Evolutionary conservation across 2,113 vertebrate species (phyloP), one percentile per base, ranked within the genome.

Genomic region (Manacus vitellinus): DNA sequence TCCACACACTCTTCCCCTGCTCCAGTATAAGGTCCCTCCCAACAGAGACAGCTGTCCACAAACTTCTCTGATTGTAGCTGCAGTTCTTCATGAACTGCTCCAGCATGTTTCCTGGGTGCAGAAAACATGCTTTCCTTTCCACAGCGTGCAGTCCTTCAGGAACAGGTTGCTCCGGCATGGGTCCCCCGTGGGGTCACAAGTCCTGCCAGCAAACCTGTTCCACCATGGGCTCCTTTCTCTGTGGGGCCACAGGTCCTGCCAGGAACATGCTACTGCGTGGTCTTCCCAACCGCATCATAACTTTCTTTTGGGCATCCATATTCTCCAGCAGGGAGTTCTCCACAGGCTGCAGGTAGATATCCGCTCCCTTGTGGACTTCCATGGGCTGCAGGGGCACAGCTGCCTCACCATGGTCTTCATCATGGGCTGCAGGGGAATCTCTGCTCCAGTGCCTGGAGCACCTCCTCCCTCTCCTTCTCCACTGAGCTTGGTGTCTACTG

Each of bases 141-240:
- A 61, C 7, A 22, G 28, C 3, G 12, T 18, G 17, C 54, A 75
- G n/a, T 75, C 10, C 28, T 35, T 31, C 18, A 41, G n/a, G 24
- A 61, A 22, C 10, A 8, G 30, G 10, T 10, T 52, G 39, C n/a
- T 75, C 11, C 20, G 39, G 39, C 10, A 10, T 27, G n/a, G 11
- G 30, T 67, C 7, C 20, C 24, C n/a, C 6, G 2, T 0, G 0
- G 24, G 28, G 7, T 62, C 20, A 62, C 17, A 23, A 41, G 30
- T 19, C 13, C 25, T 27, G 17, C 21, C 78, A 70, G 71, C 31
- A 83, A 76, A 76, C 12, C 25, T 62, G 16, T 17, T 76, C 11
- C 30, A 47, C 9, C 18, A 25, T 47, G 41, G 14, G 25, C 6
- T 62, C 30, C 9, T 43, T 18, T 27, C 41, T 62, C 41, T 11